Base-by-base conservation (phyloP, 2,797 vertebrate genomes). In the Sebastes kiyomatsui region DNA sequence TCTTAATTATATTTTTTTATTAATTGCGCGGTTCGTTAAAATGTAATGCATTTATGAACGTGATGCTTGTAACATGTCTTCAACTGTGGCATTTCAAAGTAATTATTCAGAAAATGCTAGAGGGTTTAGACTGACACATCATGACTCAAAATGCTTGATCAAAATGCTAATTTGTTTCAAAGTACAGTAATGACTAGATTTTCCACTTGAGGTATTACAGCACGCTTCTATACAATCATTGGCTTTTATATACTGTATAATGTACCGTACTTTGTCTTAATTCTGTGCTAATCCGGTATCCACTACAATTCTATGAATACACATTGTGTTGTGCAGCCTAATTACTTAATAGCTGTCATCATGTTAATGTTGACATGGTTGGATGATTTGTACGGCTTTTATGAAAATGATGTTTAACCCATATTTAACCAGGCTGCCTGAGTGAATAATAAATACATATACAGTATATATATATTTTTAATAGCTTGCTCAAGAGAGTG, bases 41-140 rank as follows among this genome's bases (percentile, higher is more conserved):
- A 69, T 28, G 12, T 38, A 80, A 66, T 32, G 42, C 10, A 32
- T 32, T 38, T 64, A 14, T 46, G 72, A 61, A 82, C 1, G 9
- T 67, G 84, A 85, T 13, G 60, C 16, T 77, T 1, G 22, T 79
- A 79, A 72, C 79, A 76, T 28, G 74, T 72, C 61, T 64, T 86
- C 64, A 83, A 60, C 70, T 83, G 69, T 78, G 61, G 52, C 75
- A 85, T 91, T 91, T 87, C 12, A 77, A 81, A 86, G 62, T 84
- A 80, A 92, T 90, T 84, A 90, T 61, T 82, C 60, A 3, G 60
- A 72, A 81, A 83, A 79, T 75, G 83, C 86, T 80, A n/a, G 62
- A 80, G 73, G 68, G 35, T 78, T 88, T 38, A 67, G n/a, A 72
- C 59, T 67, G 62, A 82, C 79, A 88, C 65, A 58, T 67, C 32